A percentile compares a stretch with the other conserved stretches of the same genome.
These are phyloP conservation scores for Bombus huntii DNA, from an alignment of 1,140 invertebrate genomes.

Conservation along the genomic window DNA sequence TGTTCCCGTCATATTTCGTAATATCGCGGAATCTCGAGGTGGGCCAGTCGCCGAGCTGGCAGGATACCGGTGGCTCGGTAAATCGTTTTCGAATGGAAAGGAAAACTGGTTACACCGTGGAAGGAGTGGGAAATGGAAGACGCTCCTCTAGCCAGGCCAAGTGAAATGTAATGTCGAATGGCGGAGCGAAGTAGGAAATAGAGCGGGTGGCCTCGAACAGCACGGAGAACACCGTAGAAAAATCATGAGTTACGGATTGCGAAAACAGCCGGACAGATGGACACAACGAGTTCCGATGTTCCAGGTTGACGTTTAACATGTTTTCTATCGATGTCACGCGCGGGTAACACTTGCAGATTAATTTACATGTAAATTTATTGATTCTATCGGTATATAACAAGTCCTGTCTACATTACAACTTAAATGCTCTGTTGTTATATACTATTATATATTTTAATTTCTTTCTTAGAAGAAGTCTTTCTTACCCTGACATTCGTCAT, in stretches of 20 bases:
- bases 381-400: too few relatives aligned
- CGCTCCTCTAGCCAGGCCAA: not conserved
- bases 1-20: constrained; percentile 35
- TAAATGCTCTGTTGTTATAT: too few relatives aligned
- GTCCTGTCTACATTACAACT: too few relatives aligned
- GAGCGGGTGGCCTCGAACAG: not conserved
- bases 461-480: too few relatives aligned
- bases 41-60: not conserved
- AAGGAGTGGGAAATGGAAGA: constrained; percentile 15
- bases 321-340: too few relatives aligned
- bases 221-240: not conserved
- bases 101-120: constrained; percentile 23
- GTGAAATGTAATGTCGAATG: constrained; percentile 40
- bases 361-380: too few relatives aligned
- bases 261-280: too few relatives aligned
- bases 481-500: too few relatives aligned
- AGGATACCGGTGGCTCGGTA: constrained; percentile 17
- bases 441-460: too few relatives aligned
- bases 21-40: constrained; percentile 30
- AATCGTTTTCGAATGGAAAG: constrained; percentile 48
- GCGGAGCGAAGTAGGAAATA: constrained; percentile 18
- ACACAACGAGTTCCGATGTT: too few relatives aligned
- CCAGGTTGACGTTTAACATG: too few relatives aligned
- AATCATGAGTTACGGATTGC: constrained; percentile 15
- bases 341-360: too few relatives aligned